Evolutionary conservation across 2,113 vertebrate species (phyloP).

Genomic region (Cyprinodon variegatus): DNA sequence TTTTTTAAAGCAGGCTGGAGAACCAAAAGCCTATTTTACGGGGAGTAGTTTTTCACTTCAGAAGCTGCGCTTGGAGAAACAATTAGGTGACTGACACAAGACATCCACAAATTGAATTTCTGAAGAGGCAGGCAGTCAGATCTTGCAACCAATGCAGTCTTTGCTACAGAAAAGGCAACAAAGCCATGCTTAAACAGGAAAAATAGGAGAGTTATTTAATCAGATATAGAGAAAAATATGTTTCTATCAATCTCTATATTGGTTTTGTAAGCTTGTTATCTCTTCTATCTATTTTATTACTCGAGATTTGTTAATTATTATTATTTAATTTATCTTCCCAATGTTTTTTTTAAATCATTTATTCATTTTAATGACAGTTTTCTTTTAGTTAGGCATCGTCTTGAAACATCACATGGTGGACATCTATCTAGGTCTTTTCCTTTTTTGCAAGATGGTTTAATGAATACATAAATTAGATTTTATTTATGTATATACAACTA

Average conservation of each 20-base stretch:
- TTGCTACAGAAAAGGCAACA: slow-evolving; percentile 14
- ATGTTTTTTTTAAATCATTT: no score
- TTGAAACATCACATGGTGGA: no score
- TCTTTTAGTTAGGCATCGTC: no score
- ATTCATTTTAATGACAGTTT: no score
- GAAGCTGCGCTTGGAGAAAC: slow-evolving; percentile 67
- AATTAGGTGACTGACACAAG: slow-evolving; percentile 68
- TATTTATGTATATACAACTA: neutral
- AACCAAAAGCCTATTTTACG: slow-evolving; percentile 72
- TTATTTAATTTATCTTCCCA: no score
- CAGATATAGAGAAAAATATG: no score
- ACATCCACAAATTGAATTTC: slow-evolving; percentile 69
- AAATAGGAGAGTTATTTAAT: neutral
- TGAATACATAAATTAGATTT: neutral
- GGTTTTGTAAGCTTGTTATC: slow-evolving; percentile 20
- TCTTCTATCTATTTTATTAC: neutral
- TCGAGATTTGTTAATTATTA: no score
- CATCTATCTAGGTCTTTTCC: no score
- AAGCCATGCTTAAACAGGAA: slow-evolving; percentile 9
- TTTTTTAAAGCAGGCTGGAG: slow-evolving; percentile 56
- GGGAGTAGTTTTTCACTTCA: slow-evolving; percentile 63
- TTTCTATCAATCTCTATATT: slow-evolving; percentile 8
- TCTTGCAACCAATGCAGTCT: slow-evolving; percentile 38
- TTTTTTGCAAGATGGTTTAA: neutral
- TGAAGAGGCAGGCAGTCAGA: slow-evolving; percentile 42